Evolutionary conservation across 2,888 invertebrate species (phyloP).

Genomic region (Pristionchus fissidentatus): DNA sequence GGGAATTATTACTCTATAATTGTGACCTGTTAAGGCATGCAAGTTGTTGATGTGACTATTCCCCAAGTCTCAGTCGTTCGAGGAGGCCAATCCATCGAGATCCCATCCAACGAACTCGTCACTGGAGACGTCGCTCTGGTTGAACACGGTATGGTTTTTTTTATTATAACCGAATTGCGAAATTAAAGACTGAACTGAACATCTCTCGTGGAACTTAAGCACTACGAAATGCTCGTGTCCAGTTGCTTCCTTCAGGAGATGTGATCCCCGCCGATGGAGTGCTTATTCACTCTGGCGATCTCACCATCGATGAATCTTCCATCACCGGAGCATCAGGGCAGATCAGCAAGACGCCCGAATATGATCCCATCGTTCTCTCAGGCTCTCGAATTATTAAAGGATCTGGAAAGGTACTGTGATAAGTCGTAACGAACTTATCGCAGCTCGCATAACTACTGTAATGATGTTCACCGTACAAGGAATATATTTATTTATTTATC

Average conservation of each 20-base stretch:
- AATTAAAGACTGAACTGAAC: not conserved
- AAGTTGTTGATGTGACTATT: constrained; percentile 95
- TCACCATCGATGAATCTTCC: constrained; percentile 98
- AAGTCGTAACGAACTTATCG: too few relatives aligned
- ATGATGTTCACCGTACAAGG: too few relatives aligned
- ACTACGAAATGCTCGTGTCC: not conserved
- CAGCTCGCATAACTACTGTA: too few relatives aligned
- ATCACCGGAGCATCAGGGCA: constrained; percentile 99
- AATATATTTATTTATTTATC: too few relatives aligned
- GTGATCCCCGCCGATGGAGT: constrained; percentile 96
- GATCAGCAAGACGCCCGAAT: too few relatives aligned
- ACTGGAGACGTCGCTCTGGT: constrained; percentile 97
- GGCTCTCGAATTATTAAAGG: too few relatives aligned
- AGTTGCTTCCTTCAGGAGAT: constrained; percentile 82
- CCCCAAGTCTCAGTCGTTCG: constrained; percentile 98
- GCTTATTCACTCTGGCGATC: constrained; percentile 97
- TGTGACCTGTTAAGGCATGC: constrained; percentile 62
- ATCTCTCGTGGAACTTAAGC: not conserved
- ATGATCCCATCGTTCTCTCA: too few relatives aligned
- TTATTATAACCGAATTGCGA: not conserved
- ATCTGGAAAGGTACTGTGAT: too few relatives aligned
- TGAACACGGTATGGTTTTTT: constrained; percentile 79
- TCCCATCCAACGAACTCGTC: constrained; percentile 95
- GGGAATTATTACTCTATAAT: not conserved
- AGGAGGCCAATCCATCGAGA: constrained; percentile 90